Evolutionary conservation across 2,797 vertebrate genomes (phyloP).

Genomic region (Notamacropus eugenii): DNA sequence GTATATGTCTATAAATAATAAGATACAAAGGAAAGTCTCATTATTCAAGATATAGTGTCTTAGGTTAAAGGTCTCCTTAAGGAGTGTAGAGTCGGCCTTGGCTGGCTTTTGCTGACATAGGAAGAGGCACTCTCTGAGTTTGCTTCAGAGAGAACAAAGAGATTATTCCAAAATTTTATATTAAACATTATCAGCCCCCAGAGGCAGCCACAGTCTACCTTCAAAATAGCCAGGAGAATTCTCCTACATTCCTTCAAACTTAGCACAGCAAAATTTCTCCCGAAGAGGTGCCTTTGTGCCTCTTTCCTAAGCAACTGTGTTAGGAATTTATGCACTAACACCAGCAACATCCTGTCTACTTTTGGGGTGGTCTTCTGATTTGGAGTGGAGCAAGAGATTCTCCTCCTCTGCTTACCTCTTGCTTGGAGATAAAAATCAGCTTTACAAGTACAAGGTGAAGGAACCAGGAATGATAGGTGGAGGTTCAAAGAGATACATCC

Average conservation of each 20-base stretch:
- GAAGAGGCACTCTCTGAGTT: too few species aligned
- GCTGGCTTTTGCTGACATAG: too few species aligned
- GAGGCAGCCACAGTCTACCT: background rate
- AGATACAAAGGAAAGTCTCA: too few species aligned
- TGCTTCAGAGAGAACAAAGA: too few species aligned
- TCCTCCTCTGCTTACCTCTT: background rate
- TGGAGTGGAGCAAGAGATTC: background rate
- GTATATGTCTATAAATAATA: too few species aligned
- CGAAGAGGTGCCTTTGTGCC: background rate
- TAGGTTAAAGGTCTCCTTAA: too few species aligned
- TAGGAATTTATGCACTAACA: background rate
- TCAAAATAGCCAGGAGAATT: background rate
- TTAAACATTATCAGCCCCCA: too few species aligned
- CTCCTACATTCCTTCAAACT: background rate
- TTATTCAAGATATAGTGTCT: too few species aligned
- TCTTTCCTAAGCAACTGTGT: background rate
- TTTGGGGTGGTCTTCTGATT: background rate
- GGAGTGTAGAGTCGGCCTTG: too few species aligned
- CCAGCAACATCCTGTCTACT: background rate
- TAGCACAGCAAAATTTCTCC: background rate
- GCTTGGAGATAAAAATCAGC: background rate
- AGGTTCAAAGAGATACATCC: background rate
- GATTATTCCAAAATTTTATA: too few species aligned
- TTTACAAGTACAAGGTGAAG: background rate
- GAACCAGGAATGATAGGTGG: background rate